Conservation (phyloP, 2,888 invertebrate genomes). For the Diaprepes abbreviatus region DNA sequence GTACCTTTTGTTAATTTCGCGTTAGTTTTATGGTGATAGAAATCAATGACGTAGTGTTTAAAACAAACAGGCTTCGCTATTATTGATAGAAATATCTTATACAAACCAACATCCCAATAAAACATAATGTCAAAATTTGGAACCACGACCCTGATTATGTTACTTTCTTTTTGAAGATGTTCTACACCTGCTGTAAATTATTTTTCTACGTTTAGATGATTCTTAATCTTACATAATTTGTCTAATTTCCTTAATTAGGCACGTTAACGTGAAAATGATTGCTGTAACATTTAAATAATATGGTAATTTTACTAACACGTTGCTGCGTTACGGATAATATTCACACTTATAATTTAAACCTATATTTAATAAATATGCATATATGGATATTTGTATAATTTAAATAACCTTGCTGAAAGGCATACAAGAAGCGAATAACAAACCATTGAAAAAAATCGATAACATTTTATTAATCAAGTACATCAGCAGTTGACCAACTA, state of each 20-base stretch:
- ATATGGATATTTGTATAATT: not conserved
- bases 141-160: not conserved
- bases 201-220: not conserved
- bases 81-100: too few species aligned
- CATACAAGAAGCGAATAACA: not conserved
- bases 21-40: too few species aligned
- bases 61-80: too few species aligned
- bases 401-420: not conserved
- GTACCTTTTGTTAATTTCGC: too few species aligned
- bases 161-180: slow-evolving; percentile 5
- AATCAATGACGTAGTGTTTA: too few species aligned
- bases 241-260: slow-evolving; percentile 12
- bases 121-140: too few species aligned
- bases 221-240: slow-evolving; percentile 4
- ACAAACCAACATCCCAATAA: too few species aligned
- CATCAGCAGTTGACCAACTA: slow-evolving; percentile 9
- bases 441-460: not conserved
- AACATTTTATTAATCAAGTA: not conserved
- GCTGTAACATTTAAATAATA: slow-evolving; percentile 13
- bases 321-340: not conserved
- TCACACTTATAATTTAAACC: slow-evolving; percentile 8
- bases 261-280: slow-evolving; percentile 14
- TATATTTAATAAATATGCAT: slow-evolving; percentile 5
- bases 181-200: slow-evolving; percentile 11
- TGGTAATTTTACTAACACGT: slow-evolving; percentile 4